These are phyloP conservation scores for Microtus oregoni DNA, from an alignment of 2,113 vertebrate species.

Conservation along the genomic window DNA sequence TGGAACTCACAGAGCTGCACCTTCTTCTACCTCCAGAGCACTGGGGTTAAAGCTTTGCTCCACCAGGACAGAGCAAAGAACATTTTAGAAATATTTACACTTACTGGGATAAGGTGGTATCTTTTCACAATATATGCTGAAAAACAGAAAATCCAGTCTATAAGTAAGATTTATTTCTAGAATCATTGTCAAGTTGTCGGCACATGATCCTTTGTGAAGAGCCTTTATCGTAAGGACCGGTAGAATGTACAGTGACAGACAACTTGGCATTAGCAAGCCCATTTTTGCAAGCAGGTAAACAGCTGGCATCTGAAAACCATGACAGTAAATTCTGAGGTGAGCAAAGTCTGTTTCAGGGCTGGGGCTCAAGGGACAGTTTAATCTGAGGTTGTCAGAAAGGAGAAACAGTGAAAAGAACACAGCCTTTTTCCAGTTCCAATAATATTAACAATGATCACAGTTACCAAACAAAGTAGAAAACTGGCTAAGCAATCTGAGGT, in stretches of 20 bases:
- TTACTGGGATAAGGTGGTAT: background rate
- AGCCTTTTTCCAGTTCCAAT: background rate
- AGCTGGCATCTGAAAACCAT: background rate
- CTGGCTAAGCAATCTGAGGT: background rate
- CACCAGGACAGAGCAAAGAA: background rate
- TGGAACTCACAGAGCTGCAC: background rate
- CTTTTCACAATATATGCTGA: background rate
- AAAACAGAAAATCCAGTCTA: background rate
- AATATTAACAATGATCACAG: background rate
- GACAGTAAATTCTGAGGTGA: background rate
- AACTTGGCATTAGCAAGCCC: background rate
- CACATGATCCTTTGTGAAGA: background rate
- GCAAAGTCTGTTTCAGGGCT: background rate
- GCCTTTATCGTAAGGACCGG: background rate
- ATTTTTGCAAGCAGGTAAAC: background rate
- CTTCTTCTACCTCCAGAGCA: background rate
- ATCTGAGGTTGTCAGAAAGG: background rate
- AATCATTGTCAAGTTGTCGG: background rate
- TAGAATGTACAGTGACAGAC: background rate
- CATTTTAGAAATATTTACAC: background rate
- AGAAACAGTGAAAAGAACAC: background rate
- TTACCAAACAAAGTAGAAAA: background rate
- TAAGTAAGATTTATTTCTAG: conserved; percentile 16
- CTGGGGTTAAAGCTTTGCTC: background rate
- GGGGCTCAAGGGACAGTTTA: background rate